These are phyloP conservation scores for Sebastes baramenuke DNA, from an alignment of 2,797 vertebrate species.

Conservation along the genomic window DNA sequence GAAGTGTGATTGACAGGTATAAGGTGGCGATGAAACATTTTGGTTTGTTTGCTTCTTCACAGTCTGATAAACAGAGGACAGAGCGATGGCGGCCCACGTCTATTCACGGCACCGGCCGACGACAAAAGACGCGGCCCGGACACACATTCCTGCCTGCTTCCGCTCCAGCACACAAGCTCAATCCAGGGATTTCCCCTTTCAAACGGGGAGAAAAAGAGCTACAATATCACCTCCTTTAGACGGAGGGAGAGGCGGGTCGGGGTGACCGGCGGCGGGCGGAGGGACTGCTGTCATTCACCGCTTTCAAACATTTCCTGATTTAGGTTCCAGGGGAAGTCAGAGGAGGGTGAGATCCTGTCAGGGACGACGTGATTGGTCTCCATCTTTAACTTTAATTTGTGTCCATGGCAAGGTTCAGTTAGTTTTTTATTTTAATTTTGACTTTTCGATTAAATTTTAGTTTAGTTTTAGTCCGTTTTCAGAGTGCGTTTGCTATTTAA, in stretches of 20 bases:
- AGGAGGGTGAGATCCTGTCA: neutral
- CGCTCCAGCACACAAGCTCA: constrained; percentile 79
- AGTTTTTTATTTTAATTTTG: too few species aligned
- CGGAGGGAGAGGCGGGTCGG: constrained; percentile 19
- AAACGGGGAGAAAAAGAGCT: constrained; percentile 54
- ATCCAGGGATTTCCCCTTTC: constrained; percentile 70
- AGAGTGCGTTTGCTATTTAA: too few species aligned
- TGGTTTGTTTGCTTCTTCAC: constrained; percentile 59
- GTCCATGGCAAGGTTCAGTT: too few species aligned
- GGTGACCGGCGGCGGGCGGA: constrained; percentile 25
- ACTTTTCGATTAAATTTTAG: too few species aligned
- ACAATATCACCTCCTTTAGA: constrained; percentile 76
- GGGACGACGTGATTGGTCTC: neutral
- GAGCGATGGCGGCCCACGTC: constrained; percentile 42
- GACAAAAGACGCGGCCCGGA: constrained; percentile 69
- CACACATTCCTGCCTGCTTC: constrained; percentile 78
- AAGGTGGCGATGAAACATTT: constrained; percentile 47
- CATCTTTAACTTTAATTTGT: neutral
- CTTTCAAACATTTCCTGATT: constrained; percentile 63
- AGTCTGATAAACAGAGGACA: constrained; percentile 57
- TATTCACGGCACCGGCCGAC: constrained; percentile 51
- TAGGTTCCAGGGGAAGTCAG: constrained; percentile 49
- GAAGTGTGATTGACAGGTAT: constrained; percentile 40
- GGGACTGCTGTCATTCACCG: constrained; percentile 64
- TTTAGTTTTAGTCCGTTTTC: too few species aligned